phyloP scores from a whole-genome alignment of 1,140 invertebrate species.

The Calliopsis andreniformis region DNA sequence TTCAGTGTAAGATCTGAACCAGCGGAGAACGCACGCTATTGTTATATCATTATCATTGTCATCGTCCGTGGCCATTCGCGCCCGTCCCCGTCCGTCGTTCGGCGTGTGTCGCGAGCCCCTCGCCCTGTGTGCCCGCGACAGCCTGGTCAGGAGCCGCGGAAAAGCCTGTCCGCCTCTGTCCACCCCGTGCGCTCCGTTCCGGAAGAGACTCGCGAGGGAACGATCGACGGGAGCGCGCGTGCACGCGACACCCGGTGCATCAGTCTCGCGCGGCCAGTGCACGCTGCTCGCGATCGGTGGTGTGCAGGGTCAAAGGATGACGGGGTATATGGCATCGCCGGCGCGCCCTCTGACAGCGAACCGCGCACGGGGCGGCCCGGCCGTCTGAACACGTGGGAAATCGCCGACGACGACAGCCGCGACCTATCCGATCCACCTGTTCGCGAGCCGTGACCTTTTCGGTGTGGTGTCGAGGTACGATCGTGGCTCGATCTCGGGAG shows the following conservation, averaged over 20 bases:
- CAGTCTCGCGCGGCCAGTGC: neutral
- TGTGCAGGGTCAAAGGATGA: slow-evolving; percentile 42
- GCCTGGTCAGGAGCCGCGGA: neutral
- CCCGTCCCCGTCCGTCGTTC: slow-evolving; percentile 31
- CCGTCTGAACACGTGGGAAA: slow-evolving; percentile 66
- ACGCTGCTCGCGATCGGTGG: slow-evolving; percentile 17
- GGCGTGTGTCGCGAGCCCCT: slow-evolving; percentile 38
- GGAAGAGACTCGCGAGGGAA: slow-evolving; percentile 5
- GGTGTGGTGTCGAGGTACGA: neutral
- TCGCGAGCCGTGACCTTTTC: neutral
- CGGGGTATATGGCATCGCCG: slow-evolving; percentile 32
- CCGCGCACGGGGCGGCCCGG: slow-evolving; percentile 55
- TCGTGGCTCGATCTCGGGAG: neutral
- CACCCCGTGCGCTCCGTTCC: slow-evolving; percentile 4
- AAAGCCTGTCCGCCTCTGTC: neutral
- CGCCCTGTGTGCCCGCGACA: slow-evolving; percentile 37
- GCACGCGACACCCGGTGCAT: slow-evolving; percentile 22
- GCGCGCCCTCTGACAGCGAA: slow-evolving; percentile 59
- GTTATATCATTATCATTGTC: slow-evolving; percentile 81
- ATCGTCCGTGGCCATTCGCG: slow-evolving; percentile 63
- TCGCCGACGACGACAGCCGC: slow-evolving; percentile 1
- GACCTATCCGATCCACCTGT: neutral
- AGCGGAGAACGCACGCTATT: slow-evolving; percentile 81
- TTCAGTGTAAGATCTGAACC: slow-evolving; percentile 82
- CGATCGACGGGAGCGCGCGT: neutral